Base-by-base conservation (phyloP, 1,140 invertebrate species). In the Eriosoma lanigerum region DNA sequence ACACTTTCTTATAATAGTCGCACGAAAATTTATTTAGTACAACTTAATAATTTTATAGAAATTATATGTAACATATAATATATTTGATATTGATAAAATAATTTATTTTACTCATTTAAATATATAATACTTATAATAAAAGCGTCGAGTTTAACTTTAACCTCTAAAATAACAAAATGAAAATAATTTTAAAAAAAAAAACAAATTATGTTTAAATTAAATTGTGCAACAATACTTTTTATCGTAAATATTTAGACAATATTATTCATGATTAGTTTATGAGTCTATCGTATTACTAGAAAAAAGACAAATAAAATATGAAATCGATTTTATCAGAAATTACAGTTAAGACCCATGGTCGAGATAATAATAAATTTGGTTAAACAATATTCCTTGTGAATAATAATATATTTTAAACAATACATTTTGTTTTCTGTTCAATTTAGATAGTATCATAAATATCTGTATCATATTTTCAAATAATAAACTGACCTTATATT, bases 351-450 rank as follows among this genome's bases (percentile, higher is more conserved):
- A 62, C 29, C 15, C 13, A 6, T 32, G 17, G 10, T 32, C 1
- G n/a, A 38, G 62, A 64, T 64, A 64, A 21, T 19, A 32, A 21
- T n/a, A 19, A 1, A 64, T 64, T 38, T n/a, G 29, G n/a, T 19
- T 64, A 64, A 64, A 64, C 32, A 64, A 44, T 15, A 60, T 24
- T 60, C 62, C 4, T 38, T 10, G 9, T n/a, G 19, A 64, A 64
- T 64, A 64, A 38, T 38, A 64, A 64, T 21, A 21, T 21, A 29
- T 12, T 44, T 10, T 64, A n/a, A 44, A 64, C 60, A 64, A 64
- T n/a, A 32, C 3, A 10, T 38, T 38, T 64, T 64, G 60, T 64
- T 64, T 38, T n/a, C 29, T n/a, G 1, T 13, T 21, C 19, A 10
- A 38, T 64, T 64, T 64, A n/a, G 62, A 64, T 62, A 29, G 26